Conservation (phyloP, 1,140 invertebrate genomes). For the Orchesella cincta region DNA sequence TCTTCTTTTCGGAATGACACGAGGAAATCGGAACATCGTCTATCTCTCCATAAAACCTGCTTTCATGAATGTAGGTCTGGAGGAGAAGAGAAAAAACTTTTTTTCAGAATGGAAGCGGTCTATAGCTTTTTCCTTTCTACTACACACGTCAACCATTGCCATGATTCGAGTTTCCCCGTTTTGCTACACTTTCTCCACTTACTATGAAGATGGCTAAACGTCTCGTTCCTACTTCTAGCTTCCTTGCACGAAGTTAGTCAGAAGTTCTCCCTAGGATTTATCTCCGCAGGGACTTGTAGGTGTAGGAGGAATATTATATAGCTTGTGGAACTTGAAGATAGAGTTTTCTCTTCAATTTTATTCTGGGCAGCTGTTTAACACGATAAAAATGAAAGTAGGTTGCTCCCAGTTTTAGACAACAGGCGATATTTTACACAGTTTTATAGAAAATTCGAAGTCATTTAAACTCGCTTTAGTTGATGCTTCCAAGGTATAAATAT, state of each 20-base stretch:
- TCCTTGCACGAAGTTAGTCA: background rate
- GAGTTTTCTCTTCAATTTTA: background rate
- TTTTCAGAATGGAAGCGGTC: constrained; percentile 5
- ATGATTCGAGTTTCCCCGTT: background rate
- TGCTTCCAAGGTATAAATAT: too few species aligned
- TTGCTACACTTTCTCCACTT: too few species aligned
- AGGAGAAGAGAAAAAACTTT: background rate
- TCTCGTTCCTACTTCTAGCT: too few species aligned
- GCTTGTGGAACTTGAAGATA: background rate
- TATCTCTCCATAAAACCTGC: background rate
- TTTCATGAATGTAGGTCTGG: background rate
- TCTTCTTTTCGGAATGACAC: background rate
- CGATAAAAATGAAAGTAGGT: background rate
- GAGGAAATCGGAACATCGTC: background rate
- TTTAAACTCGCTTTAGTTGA: too few species aligned
- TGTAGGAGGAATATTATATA: background rate
- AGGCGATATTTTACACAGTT: too few species aligned
- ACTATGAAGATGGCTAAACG: too few species aligned
- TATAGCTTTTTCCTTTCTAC: constrained; percentile 11
- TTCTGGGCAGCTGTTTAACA: background rate
- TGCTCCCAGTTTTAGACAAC: background rate
- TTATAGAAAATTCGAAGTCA: too few species aligned
- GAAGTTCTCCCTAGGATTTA: background rate
- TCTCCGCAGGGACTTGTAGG: background rate
- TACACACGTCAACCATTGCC: background rate